These are phyloP conservation scores for Synergus gifuensis DNA, from an alignment of 2,888 invertebrate genomes.

Conservation along the genomic window DNA sequence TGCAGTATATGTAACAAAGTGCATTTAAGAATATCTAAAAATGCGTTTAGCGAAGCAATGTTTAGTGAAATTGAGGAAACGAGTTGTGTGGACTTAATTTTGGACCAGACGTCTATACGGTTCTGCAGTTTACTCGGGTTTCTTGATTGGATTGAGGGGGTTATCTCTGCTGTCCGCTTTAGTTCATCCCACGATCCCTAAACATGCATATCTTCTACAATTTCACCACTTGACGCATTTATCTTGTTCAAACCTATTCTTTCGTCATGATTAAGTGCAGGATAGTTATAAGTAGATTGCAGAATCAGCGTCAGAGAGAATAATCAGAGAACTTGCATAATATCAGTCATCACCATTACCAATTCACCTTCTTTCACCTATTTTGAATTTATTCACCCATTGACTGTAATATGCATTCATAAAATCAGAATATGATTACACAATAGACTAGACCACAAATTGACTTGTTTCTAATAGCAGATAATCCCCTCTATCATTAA, in stretches of 20 bases:
- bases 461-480: conserved; percentile 14
- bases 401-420: too few species aligned
- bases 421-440: neutral
- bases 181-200: conserved; percentile 47
- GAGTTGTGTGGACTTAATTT: conserved; percentile 24
- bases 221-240: conserved; percentile 50
- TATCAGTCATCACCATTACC: neutral
- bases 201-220: conserved; percentile 46
- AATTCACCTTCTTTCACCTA: too few species aligned
- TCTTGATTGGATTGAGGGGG: conserved; percentile 30
- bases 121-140: conserved; percentile 18
- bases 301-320: conserved; percentile 46
- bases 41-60: neutral
- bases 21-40: conserved; percentile 9
- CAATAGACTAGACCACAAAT: neutral
- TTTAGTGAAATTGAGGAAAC: conserved; percentile 1
- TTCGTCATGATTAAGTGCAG: conserved; percentile 59
- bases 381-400: too few species aligned
- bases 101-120: conserved; percentile 18
- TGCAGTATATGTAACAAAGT: neutral
- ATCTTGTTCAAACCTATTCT: conserved; percentile 45
- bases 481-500: neutral
- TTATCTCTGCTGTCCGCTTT: conserved; percentile 18
- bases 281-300: conserved; percentile 62
- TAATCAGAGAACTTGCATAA: conserved; percentile 44